These are phyloP conservation scores for Empis livida DNA, from an alignment of 2,888 invertebrate species.

Conservation along the genomic window DNA sequence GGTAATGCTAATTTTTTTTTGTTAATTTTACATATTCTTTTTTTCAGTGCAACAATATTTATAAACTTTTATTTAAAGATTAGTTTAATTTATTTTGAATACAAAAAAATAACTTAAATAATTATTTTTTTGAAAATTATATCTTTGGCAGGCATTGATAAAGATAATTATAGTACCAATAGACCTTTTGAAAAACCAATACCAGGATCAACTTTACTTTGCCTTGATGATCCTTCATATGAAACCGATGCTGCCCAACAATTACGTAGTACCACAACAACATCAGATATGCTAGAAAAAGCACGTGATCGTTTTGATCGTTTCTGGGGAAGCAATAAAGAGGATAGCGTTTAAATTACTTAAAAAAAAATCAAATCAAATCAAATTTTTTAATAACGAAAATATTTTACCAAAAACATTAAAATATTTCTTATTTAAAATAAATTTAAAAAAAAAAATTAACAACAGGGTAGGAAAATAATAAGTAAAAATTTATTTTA, in stretches of 20 bases:
- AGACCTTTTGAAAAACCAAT: constrained; percentile 29
- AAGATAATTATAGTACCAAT: constrained; percentile 7
- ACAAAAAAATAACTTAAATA: too few species aligned
- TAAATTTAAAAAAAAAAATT: background rate
- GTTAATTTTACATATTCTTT: too few species aligned
- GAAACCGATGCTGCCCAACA: constrained; percentile 24
- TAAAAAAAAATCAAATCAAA: background rate
- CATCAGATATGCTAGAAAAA: constrained; percentile 64
- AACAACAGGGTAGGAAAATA: background rate
- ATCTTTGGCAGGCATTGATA: too few species aligned
- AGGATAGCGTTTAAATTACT: constrained; percentile 38
- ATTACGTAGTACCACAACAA: constrained; percentile 23
- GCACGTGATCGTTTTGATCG: constrained; percentile 74
- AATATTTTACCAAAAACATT: background rate
- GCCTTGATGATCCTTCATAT: constrained; percentile 43
- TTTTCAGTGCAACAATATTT: too few species aligned
- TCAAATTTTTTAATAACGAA: background rate
- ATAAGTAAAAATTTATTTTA: too few species aligned
- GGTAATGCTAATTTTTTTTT: too few species aligned
- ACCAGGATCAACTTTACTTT: constrained; percentile 38
- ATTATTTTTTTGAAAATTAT: too few species aligned
- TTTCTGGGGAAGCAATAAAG: constrained; percentile 65
- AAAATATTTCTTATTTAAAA: background rate
- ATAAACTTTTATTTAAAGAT: too few species aligned
- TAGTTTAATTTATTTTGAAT: too few species aligned